Evolutionary conservation across 2,113 vertebrate genomes (phyloP).

Genomic region (Crotalus horridus): DNA sequence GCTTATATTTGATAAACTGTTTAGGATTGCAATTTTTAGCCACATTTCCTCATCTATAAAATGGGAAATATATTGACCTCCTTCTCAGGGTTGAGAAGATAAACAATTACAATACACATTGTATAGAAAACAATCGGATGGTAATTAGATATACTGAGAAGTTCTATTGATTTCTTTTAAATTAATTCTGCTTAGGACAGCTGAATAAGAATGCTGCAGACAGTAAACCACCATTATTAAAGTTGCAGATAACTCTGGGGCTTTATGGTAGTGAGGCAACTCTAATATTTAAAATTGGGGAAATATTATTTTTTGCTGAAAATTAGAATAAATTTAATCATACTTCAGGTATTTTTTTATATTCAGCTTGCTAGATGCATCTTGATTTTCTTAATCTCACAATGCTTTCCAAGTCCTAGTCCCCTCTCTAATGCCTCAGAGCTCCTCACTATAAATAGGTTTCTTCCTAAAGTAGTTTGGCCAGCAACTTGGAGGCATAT

Average conservation of each 20-base stretch:
- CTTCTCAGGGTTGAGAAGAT: neutral
- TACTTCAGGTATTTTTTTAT: neutral
- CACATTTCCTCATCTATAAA: neutral
- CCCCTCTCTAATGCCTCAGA: neutral
- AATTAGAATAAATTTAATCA: neutral
- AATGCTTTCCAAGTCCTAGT: neutral
- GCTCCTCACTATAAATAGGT: neutral
- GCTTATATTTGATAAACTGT: neutral
- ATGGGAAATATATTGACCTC: neutral
- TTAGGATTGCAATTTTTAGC: neutral
- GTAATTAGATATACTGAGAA: neutral
- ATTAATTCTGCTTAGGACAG: neutral
- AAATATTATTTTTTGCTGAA: neutral
- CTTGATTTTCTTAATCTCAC: neutral
- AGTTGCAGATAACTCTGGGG: neutral
- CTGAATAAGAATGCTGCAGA: neutral
- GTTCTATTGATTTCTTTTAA: neutral
- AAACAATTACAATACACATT: neutral
- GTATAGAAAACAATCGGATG: neutral
- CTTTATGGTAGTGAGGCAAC: neutral
- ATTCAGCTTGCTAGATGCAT: neutral
- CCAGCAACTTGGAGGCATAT: neutral
- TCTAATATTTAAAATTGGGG: neutral
- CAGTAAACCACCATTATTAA: neutral
- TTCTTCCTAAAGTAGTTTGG: neutral